Percentiles rank a stretch among this genome's conserved stretches.
These are phyloP conservation scores for Gymnarchus niloticus DNA, from an alignment of 2,113 vertebrate species.

Conservation along the genomic window DNA sequence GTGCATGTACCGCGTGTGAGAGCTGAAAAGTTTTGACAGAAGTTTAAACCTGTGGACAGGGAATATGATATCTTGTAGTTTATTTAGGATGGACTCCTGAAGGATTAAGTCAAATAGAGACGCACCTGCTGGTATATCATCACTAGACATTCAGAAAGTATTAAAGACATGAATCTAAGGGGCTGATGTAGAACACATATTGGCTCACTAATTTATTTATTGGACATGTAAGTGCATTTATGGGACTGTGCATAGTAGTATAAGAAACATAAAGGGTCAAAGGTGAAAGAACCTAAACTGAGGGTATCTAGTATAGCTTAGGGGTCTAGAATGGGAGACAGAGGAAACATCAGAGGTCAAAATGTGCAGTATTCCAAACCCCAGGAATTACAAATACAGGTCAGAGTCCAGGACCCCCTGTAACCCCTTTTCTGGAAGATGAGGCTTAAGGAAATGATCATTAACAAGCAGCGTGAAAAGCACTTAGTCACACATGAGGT, in stretches of 20 bases:
- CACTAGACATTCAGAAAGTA: neutral
- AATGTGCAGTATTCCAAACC: neutral
- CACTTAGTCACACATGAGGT: neutral
- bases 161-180: neutral
- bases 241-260: neutral
- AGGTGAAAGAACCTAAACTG: neutral
- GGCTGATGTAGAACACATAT: neutral
- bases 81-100: neutral
- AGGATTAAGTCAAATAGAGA: slow-evolving; percentile 14
- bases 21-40: slow-evolving; percentile 36
- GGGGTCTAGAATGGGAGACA: neutral
- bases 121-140: neutral
- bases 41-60: slow-evolving; percentile 9
- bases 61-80: neutral
- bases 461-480: neutral
- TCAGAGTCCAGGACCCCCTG: neutral
- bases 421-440: neutral
- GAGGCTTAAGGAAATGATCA: slow-evolving; percentile 7
- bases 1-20: slow-evolving; percentile 3
- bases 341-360: slow-evolving; percentile 7
- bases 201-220: neutral
- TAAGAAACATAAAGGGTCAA: neutral
- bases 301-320: slow-evolving; percentile 4
- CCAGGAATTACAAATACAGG: slow-evolving; percentile 14
- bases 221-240: neutral